Base-by-base conservation (phyloP, 2,797 vertebrate genomes). In the Clarias platycephalus region DNA sequence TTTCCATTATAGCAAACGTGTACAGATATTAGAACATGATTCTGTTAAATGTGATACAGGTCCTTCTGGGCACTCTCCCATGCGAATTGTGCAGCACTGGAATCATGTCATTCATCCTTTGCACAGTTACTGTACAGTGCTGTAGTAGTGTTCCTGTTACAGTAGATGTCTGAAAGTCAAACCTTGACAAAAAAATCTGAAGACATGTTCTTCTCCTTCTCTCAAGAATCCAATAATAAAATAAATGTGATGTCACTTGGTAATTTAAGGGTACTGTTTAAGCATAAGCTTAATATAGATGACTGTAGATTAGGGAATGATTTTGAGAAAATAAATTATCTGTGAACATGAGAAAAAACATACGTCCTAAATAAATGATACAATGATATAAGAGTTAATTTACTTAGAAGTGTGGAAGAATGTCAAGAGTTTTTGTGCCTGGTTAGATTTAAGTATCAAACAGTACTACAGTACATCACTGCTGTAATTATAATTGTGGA, bases 401-500 rank as follows among this genome's bases (percentile, higher is more conserved):
- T 40, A n/a, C 53, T 37, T 81, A 31, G 64, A 70, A 12, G 28
- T 64, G 26, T 34, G 26, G 3, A 63, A 80, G 66, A 40, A 84
- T 18, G 28, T 64, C 31, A 8, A 8, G 37, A 4, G 58, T 74
- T 57, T 72, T 74, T 22, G 66, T 70, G 83, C 68, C 31, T 49
- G 74, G 49, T 49, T 71, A 71, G 80, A 77, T 60, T 57, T 80
- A 85, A 85, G 55, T 85, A 37, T 83, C 28, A n/a, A 24, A n/a
- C 44, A 70, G 84, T 83, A 70, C 74, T 37, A 37, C 34, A 34
- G 34, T 31, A 16, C 72, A 37, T 81, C 81, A 57, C 67, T 37
- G 67, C 84, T 83, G 71, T 84, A 82, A 64, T 55, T 62, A 76
- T 74, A 83, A 62, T 20, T 78, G 74, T 86, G 86, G 74, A 55